These are phyloP conservation scores for Dasypus novemcinctus DNA, from an alignment of 2,113 vertebrate genomes.

Conservation along the genomic window DNA sequence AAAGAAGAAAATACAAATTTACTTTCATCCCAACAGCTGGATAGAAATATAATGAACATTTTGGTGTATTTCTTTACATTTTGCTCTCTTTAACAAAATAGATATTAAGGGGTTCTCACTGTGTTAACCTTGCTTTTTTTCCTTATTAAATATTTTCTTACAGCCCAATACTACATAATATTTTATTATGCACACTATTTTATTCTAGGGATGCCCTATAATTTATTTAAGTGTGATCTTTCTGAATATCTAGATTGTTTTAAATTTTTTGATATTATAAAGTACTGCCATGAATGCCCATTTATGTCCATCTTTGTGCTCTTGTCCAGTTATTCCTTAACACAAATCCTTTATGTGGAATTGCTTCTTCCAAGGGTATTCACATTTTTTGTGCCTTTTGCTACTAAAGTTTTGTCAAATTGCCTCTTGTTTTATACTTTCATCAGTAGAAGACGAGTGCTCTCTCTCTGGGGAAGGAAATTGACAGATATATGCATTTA, in stretches of 20 bases:
- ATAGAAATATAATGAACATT: neutral
- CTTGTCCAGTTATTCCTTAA: neutral
- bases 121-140: neutral
- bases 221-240: neutral
- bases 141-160: neutral
- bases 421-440: neutral
- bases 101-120: neutral
- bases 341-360: neutral
- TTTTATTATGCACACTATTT: neutral
- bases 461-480: neutral
- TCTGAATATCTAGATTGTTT: neutral
- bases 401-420: neutral
- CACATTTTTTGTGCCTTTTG: neutral
- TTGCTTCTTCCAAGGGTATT: neutral
- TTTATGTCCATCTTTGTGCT: neutral
- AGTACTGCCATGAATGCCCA: neutral
- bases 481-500: neutral
- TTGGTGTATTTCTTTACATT: neutral
- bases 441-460: neutral
- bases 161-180: neutral
- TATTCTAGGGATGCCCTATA: neutral
- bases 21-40: neutral
- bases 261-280: neutral
- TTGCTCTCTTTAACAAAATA: neutral
- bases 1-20: conserved; percentile 6